phyloP scores from a whole-genome alignment of 2,113 vertebrate genomes.

The Sporophila hypoxantha region DNA sequence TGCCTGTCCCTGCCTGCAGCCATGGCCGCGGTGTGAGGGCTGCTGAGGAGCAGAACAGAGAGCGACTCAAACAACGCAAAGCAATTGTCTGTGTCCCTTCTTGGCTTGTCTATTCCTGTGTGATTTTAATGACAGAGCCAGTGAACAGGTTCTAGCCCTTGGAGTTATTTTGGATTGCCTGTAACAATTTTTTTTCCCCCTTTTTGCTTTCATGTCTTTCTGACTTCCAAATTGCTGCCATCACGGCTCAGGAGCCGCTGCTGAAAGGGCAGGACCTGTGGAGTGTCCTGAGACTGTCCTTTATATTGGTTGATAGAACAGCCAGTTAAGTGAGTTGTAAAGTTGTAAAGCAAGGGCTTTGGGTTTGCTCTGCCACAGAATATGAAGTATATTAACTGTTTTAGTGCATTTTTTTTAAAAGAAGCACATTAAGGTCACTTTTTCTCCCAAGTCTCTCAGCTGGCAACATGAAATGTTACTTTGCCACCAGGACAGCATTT shows the following conservation, averaged over 20 bases:
- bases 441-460: neutral
- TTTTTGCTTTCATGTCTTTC: neutral
- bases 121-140: neutral
- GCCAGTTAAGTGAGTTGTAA: neutral
- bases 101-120: neutral
- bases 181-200: neutral
- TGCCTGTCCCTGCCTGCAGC: neutral
- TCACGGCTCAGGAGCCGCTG: neutral
- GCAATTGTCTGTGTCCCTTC: neutral
- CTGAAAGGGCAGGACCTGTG: neutral
- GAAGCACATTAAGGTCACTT: constrained; percentile 1
- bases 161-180: neutral
- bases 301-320: neutral
- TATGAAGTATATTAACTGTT: neutral
- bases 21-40: neutral
- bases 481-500: neutral
- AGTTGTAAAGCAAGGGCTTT: neutral
- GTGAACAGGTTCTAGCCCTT: neutral
- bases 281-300: neutral
- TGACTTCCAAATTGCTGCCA: neutral
- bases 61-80: fast-evolving
- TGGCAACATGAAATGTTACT: neutral
- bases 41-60: neutral
- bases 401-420: neutral
- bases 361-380: neutral